Base-by-base conservation (phyloP, 2,113 vertebrate species). In the Heterochromis multidens region DNA sequence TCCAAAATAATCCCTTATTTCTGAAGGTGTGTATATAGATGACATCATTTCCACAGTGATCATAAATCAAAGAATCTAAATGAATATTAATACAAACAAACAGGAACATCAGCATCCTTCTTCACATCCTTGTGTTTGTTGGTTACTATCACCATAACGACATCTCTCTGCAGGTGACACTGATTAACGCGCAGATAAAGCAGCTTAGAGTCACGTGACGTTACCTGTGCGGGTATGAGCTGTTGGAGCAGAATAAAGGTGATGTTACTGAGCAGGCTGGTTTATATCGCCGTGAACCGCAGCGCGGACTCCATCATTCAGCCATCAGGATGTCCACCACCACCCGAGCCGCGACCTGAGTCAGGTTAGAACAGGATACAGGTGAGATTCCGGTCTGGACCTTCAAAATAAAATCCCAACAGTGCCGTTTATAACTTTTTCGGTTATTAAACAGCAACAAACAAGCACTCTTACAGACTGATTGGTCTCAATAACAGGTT, bases 331-430 rank as follows among this genome's bases (percentile, higher is more conserved):
- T 25, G 60, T 80, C 54, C 33, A 52, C 65, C 6, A 17, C 4
- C 27, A 49, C 60, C 52, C 49, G 21, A 74, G 46, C 23, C n/a
- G 46, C 19, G 21, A 57, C n/a, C 31, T 0, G 56, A 0, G 59
- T 78, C 33, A 82, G 33, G 13, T 2, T 13, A n/a, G 1, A 3
- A 25, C 70, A 1, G n/a, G 52, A 37, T 23, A 13, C 5, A 5
- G 23, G 0, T 6, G 12, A 3, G 0, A 6, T 78, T 90, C 90
- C 72, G 77, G 65, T 3, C 0, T 0, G 0, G 13, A 6, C 83
- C 2, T 90, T 88, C 84, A 90, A 56, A 91, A 87, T 85, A 90
- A 81, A 52, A 29, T 7, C 54, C n/a, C 2, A 14, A 31, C 12
- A 0, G 6, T 3, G 40, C 67, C 9, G 25, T 12, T 49, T 31